These are phyloP conservation scores for Temnothorax ravouxi DNA, from an alignment of 2,888 invertebrate genomes.

Conservation along the genomic window DNA sequence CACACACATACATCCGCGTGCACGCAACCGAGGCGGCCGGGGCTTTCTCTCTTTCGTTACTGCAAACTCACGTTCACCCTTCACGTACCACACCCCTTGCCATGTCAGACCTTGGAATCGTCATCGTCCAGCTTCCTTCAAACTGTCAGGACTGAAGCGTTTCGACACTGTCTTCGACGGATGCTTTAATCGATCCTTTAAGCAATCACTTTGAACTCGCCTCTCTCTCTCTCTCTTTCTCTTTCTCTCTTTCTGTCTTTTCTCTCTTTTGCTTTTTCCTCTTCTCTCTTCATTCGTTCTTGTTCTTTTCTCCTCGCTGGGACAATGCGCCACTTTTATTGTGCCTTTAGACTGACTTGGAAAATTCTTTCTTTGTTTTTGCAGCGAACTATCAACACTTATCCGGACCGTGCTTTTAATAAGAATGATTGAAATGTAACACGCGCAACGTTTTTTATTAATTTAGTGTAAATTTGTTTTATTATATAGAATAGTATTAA, in stretches of 20 bases:
- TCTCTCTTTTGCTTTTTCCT: conserved; percentile 33
- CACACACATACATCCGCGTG: conserved; percentile 30
- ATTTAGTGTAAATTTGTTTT: not conserved
- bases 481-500: not conserved
- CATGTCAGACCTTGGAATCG: conserved; percentile 69
- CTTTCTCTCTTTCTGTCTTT: conserved; percentile 49
- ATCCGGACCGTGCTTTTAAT: conserved; percentile 4
- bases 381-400: conserved; percentile 27
- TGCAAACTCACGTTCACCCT: conserved; percentile 69
- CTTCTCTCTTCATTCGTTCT: conserved; percentile 8
- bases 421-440: conserved; percentile 1
- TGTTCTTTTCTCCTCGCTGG: conserved; percentile 23
- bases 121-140: conserved; percentile 72
- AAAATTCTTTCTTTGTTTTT: conserved; percentile 17
- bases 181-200: conserved; percentile 63
- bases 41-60: conserved; percentile 69
- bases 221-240: conserved; percentile 52
- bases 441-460: not conserved
- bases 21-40: conserved; percentile 56
- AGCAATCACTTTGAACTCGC: conserved; percentile 57
- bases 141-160: conserved; percentile 53
- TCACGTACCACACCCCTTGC: conserved; percentile 72
- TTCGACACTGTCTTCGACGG: conserved; percentile 58
- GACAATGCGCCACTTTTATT: conserved; percentile 51
- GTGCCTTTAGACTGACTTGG: conserved; percentile 31